Evolutionary conservation across 2,113 vertebrate genomes (phyloP).

Genomic region (Cnemophilus loriae): DNA sequence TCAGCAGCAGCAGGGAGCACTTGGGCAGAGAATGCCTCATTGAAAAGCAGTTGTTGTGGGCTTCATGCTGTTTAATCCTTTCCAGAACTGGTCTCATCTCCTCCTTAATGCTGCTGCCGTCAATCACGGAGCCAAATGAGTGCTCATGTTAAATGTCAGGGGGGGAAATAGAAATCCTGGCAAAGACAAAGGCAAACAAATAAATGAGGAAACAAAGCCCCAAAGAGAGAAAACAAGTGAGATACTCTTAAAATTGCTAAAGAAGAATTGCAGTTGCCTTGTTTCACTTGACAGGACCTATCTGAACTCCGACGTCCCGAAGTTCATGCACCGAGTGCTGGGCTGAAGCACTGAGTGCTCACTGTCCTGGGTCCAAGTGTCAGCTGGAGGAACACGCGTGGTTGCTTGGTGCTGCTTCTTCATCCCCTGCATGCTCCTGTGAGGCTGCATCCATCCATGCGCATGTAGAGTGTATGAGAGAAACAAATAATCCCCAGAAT

Average conservation of each 20-base stretch:
- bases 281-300: not conserved
- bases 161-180: not conserved
- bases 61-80: constrained; percentile 34
- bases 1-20: not conserved
- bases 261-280: not conserved
- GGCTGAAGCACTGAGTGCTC: not conserved
- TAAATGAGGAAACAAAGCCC: not conserved
- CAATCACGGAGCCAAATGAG: not conserved
- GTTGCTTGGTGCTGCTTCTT: not conserved
- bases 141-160: not conserved
- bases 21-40: not conserved
- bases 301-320: not conserved
- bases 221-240: not conserved
- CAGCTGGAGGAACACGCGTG: accelerated
- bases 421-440: accelerated
- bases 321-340: accelerated
- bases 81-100: not conserved
- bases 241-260: not conserved
- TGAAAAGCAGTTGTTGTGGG: not conserved
- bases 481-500: not conserved
- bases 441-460: not conserved
- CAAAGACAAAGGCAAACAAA: not conserved
- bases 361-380: not conserved
- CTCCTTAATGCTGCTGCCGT: not conserved
- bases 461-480: accelerated